These are phyloP conservation scores for Peromyscus polionotus DNA, from an alignment of 2,113 vertebrate genomes.

Conservation along the genomic window DNA sequence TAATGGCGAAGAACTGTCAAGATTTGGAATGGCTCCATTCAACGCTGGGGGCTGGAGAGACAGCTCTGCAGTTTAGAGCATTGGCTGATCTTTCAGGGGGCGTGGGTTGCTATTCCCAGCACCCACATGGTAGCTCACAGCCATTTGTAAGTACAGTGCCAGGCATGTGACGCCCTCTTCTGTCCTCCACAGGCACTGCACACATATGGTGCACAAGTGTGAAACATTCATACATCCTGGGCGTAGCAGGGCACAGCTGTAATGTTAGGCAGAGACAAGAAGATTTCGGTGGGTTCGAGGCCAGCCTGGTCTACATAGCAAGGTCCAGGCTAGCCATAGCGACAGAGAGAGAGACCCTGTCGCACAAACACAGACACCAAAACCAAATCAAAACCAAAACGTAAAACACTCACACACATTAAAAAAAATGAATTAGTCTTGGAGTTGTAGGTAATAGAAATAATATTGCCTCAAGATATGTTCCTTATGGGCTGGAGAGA, in stretches of 20 bases:
- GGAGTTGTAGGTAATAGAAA: background rate
- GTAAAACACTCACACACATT: background rate
- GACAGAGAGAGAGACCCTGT: background rate
- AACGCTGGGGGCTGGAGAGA: background rate
- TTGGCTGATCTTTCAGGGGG: background rate
- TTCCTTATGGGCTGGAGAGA: too few relatives aligned
- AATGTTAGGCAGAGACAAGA: background rate
- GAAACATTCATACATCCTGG: background rate
- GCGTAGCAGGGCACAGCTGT: background rate
- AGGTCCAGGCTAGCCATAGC: background rate
- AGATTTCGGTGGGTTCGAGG: background rate
- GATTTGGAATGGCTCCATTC: background rate
- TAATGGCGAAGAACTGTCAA: background rate
- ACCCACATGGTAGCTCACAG: background rate
- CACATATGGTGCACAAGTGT: background rate
- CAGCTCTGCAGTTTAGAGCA: background rate
- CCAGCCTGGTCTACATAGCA: background rate
- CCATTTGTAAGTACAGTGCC: background rate
- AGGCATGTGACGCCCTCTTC: background rate
- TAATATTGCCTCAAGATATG: too few relatives aligned
- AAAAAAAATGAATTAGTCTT: background rate
- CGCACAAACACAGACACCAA: background rate
- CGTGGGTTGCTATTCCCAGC: background rate
- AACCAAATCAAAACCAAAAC: background rate
- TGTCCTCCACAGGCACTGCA: background rate